Evolutionary conservation across 2,888 invertebrate genomes (phyloP), one percentile per base, ranked within the genome.

Genomic region (Rugalucina vietnamica): DNA sequence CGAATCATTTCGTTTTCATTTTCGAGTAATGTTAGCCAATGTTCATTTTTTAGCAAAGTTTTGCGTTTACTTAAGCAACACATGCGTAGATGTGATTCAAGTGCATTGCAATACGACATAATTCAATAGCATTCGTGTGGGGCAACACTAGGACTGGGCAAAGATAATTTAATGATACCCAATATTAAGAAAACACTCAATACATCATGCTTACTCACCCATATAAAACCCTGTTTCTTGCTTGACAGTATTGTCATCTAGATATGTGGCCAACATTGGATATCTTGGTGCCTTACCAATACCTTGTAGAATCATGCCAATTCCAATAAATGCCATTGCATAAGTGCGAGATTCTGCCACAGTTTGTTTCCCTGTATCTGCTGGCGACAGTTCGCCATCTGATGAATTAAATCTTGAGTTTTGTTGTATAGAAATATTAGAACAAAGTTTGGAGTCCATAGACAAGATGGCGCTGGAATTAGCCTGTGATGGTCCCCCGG

Each of bases 291-390:
- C 85, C 65, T 89, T 90, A 0, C 84, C 88, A 50, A 88, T 65
- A 3, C 90, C 90, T 74, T 90, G 90, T 1, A 90, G 50, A 3
- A 86, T 74, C 89, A 90, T 90, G 0, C 90, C 89, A 0, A 89
- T 34, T 2, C 85, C 84, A 18, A 90, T 81, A 49, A 88, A 76
- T 5, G 78, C 82, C 65, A 89, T 77, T 21, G 90, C 84, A 1
- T 79, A 71, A n/a, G 57, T 8, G 18, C 76, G 27, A 50, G 65
- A 50, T 65, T 65, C 65, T 36, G 10, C 8, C 71, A 71, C 18
- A 8, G 36, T n/a, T 88, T 84, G 34, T 65, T 21, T 10, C 65
- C 29, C 65, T 27, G 32, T 65, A 5, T 24, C 21, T 18, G 65
- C 10, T 65, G 65, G 18, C n/a, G 54, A 18, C 21, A 34, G 18